Evolutionary conservation across 2,113 vertebrate genomes (phyloP), one percentile per base, ranked within the genome.

Genomic region (Pseudopodoces humilis): DNA sequence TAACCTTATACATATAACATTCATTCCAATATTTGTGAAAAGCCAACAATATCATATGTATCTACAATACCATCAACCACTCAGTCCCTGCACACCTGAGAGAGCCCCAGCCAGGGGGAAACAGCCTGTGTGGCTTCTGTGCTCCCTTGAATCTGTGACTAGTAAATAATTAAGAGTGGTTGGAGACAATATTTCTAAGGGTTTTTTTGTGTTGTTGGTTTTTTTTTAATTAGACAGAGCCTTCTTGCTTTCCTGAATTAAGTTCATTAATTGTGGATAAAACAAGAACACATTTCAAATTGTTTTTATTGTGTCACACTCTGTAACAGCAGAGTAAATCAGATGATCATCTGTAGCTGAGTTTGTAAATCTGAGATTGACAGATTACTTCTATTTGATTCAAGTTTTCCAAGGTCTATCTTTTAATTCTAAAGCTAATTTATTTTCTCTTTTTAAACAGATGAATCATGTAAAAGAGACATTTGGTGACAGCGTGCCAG

Each of bases 391-490:
- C 11, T 74, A 6, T 56, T 72, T 79, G 72, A 67, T 39, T 63
- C 19, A 37, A 7, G n/a, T 71, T 88, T 83, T 46, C 37, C 22
- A 39, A 78, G 31, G 18, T 82, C 41, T 83, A 4, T 63, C 23
- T 83, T 91, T 59, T 56, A 43, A 70, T 77, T 84, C 76, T 96
- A 55, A 87, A 88, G 47, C 30, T 41, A 71, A 13, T 56, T 88
- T 49, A n/a, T 75, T 69, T 91, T 88, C 33, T 92, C 62, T 93
- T 47, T 93, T 86, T 67, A 44, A 92, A 87, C 97, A 99, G 99
- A 98, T 99, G 98, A 99, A 99, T 3, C 97, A 99, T 1, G 99
- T 99, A 35, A 95, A 98, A 92, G 98, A 99, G 79, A 98, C 93
- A 60, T 99, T 99, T 74, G 96, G 97, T 31, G 1, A 39, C 12